Conservation (phyloP, 2,113 vertebrate species). For the Caranx ignobilis region DNA sequence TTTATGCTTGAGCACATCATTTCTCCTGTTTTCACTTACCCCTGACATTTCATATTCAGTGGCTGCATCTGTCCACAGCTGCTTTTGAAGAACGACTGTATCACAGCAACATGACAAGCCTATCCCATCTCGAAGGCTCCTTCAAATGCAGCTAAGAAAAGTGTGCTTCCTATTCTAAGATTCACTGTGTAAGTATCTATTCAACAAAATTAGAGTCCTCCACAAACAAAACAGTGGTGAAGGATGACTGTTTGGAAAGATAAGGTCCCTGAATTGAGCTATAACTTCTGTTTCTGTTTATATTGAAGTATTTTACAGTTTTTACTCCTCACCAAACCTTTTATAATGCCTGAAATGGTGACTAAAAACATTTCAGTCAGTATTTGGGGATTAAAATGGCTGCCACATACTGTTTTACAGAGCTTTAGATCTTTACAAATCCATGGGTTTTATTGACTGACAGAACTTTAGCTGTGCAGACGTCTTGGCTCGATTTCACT, state of each 20-base stretch:
- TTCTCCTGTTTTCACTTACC: not conserved
- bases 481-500: not conserved
- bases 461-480: not conserved
- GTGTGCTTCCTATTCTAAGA: too few species aligned
- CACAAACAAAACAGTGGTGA: too few species aligned
- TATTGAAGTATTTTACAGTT: not conserved
- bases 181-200: too few species aligned
- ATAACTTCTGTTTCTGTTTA: not conserved
- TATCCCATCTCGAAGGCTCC: too few species aligned
- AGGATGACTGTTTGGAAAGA: too few species aligned
- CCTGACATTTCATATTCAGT: not conserved
- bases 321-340: not conserved
- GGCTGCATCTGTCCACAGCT: too few species aligned
- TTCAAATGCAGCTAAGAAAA: too few species aligned
- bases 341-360: not conserved
- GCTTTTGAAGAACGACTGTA: too few species aligned
- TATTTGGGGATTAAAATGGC: not conserved
- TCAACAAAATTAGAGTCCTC: too few species aligned
- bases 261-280: too few species aligned
- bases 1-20: slow-evolving; percentile 49
- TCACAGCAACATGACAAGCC: too few species aligned
- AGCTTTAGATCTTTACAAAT: not conserved
- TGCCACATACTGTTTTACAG: not conserved
- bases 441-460: not conserved
- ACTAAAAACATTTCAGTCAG: not conserved